Evolutionary conservation across 2,888 invertebrate species (phyloP), one percentile per base, ranked within the genome.

Genomic region (Heterodera filipjevi): DNA sequence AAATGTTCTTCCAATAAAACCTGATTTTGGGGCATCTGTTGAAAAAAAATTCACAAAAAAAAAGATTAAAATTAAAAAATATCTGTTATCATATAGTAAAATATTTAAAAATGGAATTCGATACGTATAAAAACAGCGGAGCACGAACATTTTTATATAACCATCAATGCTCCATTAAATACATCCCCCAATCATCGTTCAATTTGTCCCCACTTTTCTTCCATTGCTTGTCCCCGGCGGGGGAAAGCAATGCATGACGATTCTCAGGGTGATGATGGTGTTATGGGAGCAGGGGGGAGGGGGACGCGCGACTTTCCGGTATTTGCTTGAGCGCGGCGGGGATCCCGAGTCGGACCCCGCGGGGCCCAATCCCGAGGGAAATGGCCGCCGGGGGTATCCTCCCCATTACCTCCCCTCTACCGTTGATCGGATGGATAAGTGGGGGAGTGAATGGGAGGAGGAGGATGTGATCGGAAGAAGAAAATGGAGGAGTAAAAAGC

Each of bases 171-270:
- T n/a, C n/a, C n/a, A n/a, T n/a, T n/a, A n/a, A n/a, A n/a, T n/a
- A n/a, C n/a, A n/a, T n/a, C n/a, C n/a, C n/a, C n/a, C n/a, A n/a
- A n/a, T n/a, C n/a, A n/a, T n/a, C n/a, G n/a, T n/a, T n/a, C n/a
- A n/a, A n/a, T n/a, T n/a, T n/a, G n/a, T n/a, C n/a, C n/a, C n/a
- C 39, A 39, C 10, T 39, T 39, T 59, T 27, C 27, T 59, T 59
- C 27, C 59, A 10, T 27, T 27, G 27, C 27, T 27, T 59, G 10
- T 59, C 59, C 59, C 59, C n/a, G n/a, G n/a, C n/a, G n/a, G n/a
- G n/a, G 59, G 59, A n/a, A 59, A 59, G 59, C 59, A 59, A 27
- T 59, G 27, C 22, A 59, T 59, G n/a, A n/a, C n/a, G n/a, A n/a
- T n/a, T n/a, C n/a, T n/a, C n/a, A n/a, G n/a, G n/a, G n/a, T n/a